Base-by-base conservation (phyloP, 1,140 invertebrate genomes). In the Bombus soroeensis region DNA sequence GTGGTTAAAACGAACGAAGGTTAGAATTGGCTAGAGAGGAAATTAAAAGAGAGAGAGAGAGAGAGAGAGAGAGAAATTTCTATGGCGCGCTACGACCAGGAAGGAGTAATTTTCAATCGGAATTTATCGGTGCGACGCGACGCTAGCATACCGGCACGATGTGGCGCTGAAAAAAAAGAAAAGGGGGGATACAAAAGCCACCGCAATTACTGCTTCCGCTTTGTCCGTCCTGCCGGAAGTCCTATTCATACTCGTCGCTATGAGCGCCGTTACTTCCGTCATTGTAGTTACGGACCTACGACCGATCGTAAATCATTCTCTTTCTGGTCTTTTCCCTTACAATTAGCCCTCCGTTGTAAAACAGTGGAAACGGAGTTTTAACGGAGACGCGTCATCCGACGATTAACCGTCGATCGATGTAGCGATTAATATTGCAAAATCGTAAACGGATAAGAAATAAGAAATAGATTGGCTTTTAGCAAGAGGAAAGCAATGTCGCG, bases 221-320 rank as follows among this genome's bases (percentile, higher is more conserved):
- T 85, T 57, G 81, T 68, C 81, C 81, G 76, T 73, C 76, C 66
- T 87, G 37, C 90, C 90, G 92, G 93, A 93, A 92, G 91, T 91
- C 85, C 89, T 90, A 91, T 93, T 92, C 92, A 90, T 88, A 91
- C 88, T 79, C 92, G 88, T 92, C 90, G 89, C 91, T 91, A 88
- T 86, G 83, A 85, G 73, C 90, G 89, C 89, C 89, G 87, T 89
- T 91, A 85, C 88, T 93, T 93, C 92, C 92, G 90, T 92, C 92
- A 91, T 90, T 70, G 85, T 71, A 75, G 86, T 81, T 90, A 80
- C 88, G 86, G 74, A 86, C 90, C 89, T 77, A 71, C 76, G 66
- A 43, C 37, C 75, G 32, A 71, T 43, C 39, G 57, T 85, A 85
- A 72, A 85, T 85, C 57, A 73, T 79, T 70, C 57, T 22, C 41